Evolutionary conservation across 2,888 invertebrate genomes (phyloP).

Genomic region (Phrixothrix hirtus): DNA sequence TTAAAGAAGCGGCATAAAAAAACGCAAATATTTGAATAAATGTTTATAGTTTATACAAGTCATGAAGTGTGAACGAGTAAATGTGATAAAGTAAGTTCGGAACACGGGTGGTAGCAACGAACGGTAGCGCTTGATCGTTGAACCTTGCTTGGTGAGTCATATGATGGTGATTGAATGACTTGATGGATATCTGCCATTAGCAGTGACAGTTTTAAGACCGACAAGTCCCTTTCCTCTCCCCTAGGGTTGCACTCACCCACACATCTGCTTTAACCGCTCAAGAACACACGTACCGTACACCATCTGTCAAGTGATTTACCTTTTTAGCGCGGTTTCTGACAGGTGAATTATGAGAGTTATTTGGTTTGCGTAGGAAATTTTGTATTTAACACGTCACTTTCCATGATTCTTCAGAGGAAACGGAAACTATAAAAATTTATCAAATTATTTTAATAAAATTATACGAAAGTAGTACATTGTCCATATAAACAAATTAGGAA

Average conservation of each 20-base stretch:
- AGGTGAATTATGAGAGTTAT: conserved; percentile 30
- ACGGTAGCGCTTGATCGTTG: conserved; percentile 42
- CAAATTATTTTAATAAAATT: too few species aligned
- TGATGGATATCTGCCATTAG: conserved; percentile 59
- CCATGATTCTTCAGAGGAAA: not conserved
- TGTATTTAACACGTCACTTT: conserved; percentile 16
- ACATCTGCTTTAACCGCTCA: conserved; percentile 41
- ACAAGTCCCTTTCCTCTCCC: conserved; percentile 35
- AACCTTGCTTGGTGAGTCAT: conserved; percentile 46
- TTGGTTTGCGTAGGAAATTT: conserved; percentile 27
- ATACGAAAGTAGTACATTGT: too few species aligned
- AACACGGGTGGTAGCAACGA: conserved; percentile 36
- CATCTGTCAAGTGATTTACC: conserved; percentile 51
- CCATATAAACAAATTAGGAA: too few species aligned
- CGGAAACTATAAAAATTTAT: not conserved
- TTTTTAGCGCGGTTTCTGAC: conserved; percentile 43
- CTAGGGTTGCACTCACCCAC: conserved; percentile 36
- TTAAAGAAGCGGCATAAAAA: not conserved
- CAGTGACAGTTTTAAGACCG: conserved; percentile 57
- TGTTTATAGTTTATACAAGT: too few species aligned
- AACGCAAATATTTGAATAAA: too few species aligned
- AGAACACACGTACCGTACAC: conserved; percentile 38
- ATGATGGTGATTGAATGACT: conserved; percentile 56
- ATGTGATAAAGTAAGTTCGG: conserved; percentile 31
- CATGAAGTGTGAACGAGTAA: conserved; percentile 30